These are phyloP conservation scores for Venusia cambrica DNA, from an alignment of 2,888 invertebrate species.

Conservation along the genomic window DNA sequence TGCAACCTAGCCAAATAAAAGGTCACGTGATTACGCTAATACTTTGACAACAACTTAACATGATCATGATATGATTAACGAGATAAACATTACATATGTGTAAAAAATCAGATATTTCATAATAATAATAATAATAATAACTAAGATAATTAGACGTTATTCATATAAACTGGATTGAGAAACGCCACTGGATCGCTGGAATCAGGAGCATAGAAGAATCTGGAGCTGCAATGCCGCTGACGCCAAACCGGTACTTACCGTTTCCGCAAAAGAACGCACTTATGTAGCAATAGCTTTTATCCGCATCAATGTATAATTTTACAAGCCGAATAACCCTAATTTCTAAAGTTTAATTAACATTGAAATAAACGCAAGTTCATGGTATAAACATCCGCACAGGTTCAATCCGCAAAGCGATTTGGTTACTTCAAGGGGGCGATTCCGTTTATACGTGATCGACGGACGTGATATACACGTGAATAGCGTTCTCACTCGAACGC, in stretches of 20 bases:
- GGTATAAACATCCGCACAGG: slow-evolving; percentile 30
- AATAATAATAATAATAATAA: no score
- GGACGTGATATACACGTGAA: slow-evolving; percentile 46
- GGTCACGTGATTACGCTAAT: no score
- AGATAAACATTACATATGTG: no score
- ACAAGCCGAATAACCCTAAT: slow-evolving; percentile 11
- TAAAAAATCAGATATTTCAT: no score
- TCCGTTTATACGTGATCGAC: slow-evolving; percentile 44
- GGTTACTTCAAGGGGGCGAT: slow-evolving; percentile 44
- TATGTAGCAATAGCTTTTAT: no score
- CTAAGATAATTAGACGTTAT: no score
- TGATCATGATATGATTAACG: no score
- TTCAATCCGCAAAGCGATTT: slow-evolving; percentile 69
- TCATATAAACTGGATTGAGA: no score
- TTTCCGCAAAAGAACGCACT: slow-evolving; percentile 16
- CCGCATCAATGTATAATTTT: slow-evolving; percentile 1
- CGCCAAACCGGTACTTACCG: slow-evolving; percentile 19
- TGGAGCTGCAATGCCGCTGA: slow-evolving; percentile 11
- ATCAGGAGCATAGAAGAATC: no score
- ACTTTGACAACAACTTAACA: no score
- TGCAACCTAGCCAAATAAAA: no score
- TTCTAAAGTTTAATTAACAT: slow-evolving; percentile 6
- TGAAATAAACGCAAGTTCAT: slow-evolving; percentile 16
- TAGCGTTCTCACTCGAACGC: slow-evolving; percentile 54
- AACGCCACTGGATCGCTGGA: slow-evolving; percentile 6